phyloP scores from a whole-genome alignment of 2,888 invertebrate species.

The Pachycephus smyrnensis region DNA sequence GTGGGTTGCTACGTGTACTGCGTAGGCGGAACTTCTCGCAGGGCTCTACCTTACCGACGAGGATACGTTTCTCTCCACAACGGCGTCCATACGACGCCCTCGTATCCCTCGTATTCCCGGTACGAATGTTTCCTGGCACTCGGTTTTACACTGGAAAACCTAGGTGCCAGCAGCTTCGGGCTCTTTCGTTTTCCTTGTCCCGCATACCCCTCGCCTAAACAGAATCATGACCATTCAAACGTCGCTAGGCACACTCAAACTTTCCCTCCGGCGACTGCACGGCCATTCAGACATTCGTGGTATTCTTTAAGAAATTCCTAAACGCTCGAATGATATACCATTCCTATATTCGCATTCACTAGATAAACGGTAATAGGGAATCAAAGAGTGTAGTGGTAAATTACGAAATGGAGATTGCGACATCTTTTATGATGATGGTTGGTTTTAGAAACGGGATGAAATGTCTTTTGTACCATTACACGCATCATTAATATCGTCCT shows the following conservation, averaged over 20 bases:
- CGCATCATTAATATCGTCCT: neutral
- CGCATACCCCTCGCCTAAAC: neutral
- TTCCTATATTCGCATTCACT: neutral
- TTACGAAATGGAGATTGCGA: neutral
- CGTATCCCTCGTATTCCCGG: neutral
- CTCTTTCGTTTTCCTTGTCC: neutral
- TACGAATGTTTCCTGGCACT: neutral
- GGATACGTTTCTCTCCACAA: neutral
- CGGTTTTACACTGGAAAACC: neutral
- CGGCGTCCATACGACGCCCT: neutral
- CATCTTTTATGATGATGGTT: neutral
- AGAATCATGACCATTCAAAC: neutral
- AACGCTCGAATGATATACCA: neutral
- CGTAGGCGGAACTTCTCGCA: neutral
- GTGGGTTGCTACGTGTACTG: neutral
- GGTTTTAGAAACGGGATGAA: neutral
- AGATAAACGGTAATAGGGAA: neutral
- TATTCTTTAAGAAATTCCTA: neutral
- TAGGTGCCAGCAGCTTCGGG: neutral
- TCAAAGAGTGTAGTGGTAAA: neutral
- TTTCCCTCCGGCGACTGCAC: neutral
- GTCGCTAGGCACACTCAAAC: neutral
- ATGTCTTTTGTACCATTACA: neutral
- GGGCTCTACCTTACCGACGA: neutral
- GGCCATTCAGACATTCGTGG: neutral